Conservation (phyloP, 2,113 vertebrate species). For the Dinomys branickii region DNA sequence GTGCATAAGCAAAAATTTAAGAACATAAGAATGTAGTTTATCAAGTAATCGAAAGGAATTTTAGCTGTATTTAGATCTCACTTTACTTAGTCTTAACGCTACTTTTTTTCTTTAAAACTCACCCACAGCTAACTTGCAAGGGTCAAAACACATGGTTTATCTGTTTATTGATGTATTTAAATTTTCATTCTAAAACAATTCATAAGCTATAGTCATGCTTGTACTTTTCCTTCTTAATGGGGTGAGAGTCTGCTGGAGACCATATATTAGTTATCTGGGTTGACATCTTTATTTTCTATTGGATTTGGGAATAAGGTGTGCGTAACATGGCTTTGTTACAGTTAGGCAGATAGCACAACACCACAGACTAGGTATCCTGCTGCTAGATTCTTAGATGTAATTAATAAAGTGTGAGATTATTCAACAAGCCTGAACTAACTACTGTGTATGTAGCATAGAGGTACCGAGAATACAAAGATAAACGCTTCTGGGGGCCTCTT, state of each 20-base stretch:
- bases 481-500: not conserved
- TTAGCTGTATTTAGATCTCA: slow-evolving; percentile 59
- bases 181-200: slow-evolving; percentile 72
- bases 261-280: slow-evolving; percentile 74
- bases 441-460: not conserved
- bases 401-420: slow-evolving; percentile 44
- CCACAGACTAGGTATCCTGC: not conserved
- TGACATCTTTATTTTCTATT: slow-evolving; percentile 63
- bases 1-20: slow-evolving; percentile 25
- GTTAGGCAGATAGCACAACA: slow-evolving; percentile 11
- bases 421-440: not conserved
- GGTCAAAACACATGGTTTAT: slow-evolving; percentile 29
- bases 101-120: not conserved
- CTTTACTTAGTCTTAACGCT: not conserved
- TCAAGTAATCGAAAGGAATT: slow-evolving; percentile 37
- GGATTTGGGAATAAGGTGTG: slow-evolving; percentile 15
- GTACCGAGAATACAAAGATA: not conserved
- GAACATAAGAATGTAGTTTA: not conserved
- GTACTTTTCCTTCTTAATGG: slow-evolving; percentile 70
- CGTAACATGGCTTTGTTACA: slow-evolving; percentile 1
- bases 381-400: not conserved
- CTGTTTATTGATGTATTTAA: slow-evolving; percentile 54
- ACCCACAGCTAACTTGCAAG: slow-evolving; percentile 51
- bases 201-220: slow-evolving; percentile 53
- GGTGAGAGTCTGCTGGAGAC: slow-evolving; percentile 66